Conservation (phyloP, 2,888 invertebrate species). For the Ochropacha duplaris region DNA sequence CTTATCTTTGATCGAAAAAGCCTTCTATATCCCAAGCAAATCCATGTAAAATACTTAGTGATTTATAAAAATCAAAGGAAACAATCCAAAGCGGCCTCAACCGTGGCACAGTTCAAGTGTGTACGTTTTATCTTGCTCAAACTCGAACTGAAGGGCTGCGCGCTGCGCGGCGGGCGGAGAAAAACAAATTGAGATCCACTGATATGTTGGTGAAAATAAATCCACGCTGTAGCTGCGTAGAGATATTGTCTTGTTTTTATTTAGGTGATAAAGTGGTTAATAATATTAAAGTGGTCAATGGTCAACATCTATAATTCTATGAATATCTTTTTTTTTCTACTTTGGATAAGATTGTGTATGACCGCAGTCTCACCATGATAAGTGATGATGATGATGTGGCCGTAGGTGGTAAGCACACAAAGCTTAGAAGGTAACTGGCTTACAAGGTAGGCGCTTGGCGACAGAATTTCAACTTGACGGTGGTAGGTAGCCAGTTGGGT, state of each 20-base stretch:
- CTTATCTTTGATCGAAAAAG: neutral
- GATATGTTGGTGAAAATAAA: constrained; percentile 53
- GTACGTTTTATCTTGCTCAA: constrained; percentile 28
- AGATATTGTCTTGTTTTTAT: constrained; percentile 37
- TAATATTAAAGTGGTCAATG: neutral
- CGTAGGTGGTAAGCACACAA: too few species aligned
- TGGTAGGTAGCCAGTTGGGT: too few species aligned
- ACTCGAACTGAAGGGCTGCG: constrained; percentile 10
- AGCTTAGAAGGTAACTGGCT: too few species aligned
- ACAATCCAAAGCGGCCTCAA: constrained; percentile 31
- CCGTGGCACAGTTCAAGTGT: constrained; percentile 33
- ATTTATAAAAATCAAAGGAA: constrained; percentile 11
- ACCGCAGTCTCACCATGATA: too few species aligned
- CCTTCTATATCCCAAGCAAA: neutral
- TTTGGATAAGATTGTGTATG: too few species aligned
- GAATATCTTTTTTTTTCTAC: too few species aligned
- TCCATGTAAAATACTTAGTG: neutral
- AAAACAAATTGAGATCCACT: constrained; percentile 42
- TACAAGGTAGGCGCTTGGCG: too few species aligned
- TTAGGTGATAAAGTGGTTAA: neutral
- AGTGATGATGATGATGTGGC: too few species aligned
- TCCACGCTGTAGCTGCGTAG: constrained; percentile 33
- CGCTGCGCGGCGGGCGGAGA: too few species aligned
- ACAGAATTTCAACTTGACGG: too few species aligned
- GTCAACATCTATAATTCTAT: too few species aligned